Conservation (phyloP, 2,888 invertebrate genomes). For the Polyploca ridens region DNA sequence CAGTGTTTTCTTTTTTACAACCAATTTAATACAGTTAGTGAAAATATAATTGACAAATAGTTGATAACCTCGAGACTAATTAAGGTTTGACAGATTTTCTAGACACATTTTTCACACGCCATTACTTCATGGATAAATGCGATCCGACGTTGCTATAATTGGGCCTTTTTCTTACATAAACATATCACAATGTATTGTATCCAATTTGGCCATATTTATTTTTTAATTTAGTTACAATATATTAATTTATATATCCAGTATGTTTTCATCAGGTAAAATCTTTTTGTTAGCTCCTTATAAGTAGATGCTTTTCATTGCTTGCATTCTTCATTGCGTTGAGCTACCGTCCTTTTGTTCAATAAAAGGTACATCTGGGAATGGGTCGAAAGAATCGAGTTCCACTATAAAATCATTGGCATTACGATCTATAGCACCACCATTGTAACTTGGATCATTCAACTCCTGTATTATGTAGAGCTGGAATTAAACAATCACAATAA, state of each 20-base stretch:
- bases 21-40: too few relatives aligned
- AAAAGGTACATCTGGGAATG: neutral
- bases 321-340: neutral
- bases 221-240: neutral
- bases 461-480: conserved; percentile 8
- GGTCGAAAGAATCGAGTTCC: neutral
- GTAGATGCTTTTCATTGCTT: neutral
- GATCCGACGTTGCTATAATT: too few relatives aligned
- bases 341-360: neutral
- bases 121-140: too few relatives aligned
- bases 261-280: neutral
- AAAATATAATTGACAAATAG: too few relatives aligned
- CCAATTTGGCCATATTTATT: too few relatives aligned
- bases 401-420: neutral
- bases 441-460: neutral
- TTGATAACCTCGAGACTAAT: too few relatives aligned
- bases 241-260: neutral
- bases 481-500: neutral
- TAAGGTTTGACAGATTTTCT: too few relatives aligned
- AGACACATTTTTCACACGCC: too few relatives aligned
- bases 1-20: too few relatives aligned
- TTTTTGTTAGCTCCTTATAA: neutral
- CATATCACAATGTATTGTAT: too few relatives aligned
- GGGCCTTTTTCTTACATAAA: too few relatives aligned
- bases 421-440: neutral